Conservation (phyloP, 2,113 vertebrate genomes). For the Camelus dromedarius region DNA sequence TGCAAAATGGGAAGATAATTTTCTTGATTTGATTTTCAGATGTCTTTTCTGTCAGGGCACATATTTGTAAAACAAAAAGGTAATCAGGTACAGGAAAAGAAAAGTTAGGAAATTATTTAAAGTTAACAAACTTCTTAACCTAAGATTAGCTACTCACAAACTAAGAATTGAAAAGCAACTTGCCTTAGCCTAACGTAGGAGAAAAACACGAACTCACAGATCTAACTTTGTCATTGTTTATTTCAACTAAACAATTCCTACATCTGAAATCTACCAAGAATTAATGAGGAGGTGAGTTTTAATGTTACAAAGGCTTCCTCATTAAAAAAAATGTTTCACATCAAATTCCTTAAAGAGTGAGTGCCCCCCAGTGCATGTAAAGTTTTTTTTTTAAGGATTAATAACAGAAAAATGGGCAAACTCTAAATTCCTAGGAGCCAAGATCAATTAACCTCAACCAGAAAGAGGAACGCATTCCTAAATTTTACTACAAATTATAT, state of each 20-base stretch:
- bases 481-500: slow-evolving; percentile 24
- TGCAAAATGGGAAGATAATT: no score
- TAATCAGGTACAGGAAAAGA: no score
- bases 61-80: no score
- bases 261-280: not conserved
- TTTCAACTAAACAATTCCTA: not conserved
- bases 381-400: not conserved
- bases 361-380: not conserved
- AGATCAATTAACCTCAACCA: not conserved
- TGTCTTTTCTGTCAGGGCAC: no score
- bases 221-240: not conserved
- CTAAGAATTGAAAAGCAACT: not conserved
- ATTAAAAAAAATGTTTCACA: not conserved
- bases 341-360: not conserved
- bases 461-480: not conserved
- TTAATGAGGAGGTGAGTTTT: not conserved
- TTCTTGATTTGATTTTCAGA: no score
- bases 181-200: not conserved
- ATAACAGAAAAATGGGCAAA: not conserved
- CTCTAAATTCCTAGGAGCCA: not conserved
- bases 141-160: not conserved
- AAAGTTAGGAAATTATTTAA: no score
- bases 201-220: not conserved
- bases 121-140: no score
- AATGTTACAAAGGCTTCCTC: not conserved